These are phyloP conservation scores for Brachystomella parvula DNA, from an alignment of 1,140 invertebrate genomes.

Conservation along the genomic window DNA sequence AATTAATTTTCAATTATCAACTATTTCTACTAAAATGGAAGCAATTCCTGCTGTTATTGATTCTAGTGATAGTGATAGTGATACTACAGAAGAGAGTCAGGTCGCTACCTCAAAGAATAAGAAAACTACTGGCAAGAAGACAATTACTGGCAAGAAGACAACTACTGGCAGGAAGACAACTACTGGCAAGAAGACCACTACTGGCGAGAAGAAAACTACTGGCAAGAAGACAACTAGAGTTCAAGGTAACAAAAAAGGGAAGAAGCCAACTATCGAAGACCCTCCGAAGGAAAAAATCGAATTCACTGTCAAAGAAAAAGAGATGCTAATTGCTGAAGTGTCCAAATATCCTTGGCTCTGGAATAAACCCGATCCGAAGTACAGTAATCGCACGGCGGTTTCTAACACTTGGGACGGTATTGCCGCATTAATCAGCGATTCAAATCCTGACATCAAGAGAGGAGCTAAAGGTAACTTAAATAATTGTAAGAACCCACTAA, in stretches of 20 bases:
- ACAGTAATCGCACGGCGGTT: background rate
- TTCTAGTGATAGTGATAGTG: too few species aligned
- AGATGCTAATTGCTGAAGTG: background rate
- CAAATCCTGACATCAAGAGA: background rate
- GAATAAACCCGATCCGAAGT: background rate
- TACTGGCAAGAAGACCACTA: background rate
- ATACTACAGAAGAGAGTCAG: too few species aligned
- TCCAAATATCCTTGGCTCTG: background rate
- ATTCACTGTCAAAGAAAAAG: background rate
- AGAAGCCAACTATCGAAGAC: too few species aligned
- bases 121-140: too few species aligned
- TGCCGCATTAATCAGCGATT: background rate
- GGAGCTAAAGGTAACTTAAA: too few species aligned
- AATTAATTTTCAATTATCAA: too few species aligned
- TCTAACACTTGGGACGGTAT: background rate
- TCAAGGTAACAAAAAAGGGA: too few species aligned
- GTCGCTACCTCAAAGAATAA: too few species aligned
- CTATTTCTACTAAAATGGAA: too few species aligned
- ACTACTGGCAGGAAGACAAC: background rate
- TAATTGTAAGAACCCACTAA: background rate
- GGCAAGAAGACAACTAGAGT: background rate
- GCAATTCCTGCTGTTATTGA: too few species aligned
- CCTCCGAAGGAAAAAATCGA: too few species aligned
- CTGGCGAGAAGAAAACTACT: background rate
- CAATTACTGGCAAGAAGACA: too few species aligned